Conservation (phyloP, 1,140 invertebrate species). For the Onthophagus taurus region DNA sequence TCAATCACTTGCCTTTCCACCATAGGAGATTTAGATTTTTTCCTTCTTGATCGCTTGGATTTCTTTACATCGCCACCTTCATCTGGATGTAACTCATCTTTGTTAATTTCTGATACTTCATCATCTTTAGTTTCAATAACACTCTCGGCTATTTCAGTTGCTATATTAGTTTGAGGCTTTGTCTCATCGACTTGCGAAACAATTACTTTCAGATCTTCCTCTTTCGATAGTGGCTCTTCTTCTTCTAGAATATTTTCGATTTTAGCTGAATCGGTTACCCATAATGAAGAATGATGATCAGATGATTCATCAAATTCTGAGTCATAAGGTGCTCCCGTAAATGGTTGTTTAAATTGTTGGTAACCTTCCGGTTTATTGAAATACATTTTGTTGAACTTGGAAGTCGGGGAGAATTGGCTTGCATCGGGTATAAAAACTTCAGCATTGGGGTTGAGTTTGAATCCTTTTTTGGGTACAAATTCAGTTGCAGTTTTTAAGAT, state of each 20-base stretch:
- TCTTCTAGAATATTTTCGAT: constrained; percentile 27
- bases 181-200: not conserved
- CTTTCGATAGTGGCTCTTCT: constrained; percentile 5
- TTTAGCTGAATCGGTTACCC: constrained; percentile 30
- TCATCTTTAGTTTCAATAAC: constrained; percentile 3
- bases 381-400: constrained; percentile 2
- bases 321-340: constrained; percentile 9
- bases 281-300: constrained; percentile 25
- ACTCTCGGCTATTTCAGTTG: constrained; percentile 4
- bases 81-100: constrained; percentile 12
- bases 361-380: constrained; percentile 1
- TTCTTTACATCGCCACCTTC: constrained; percentile 11
- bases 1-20: constrained; percentile 7
- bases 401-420: constrained; percentile 11
- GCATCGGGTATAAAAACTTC: constrained; percentile 32
- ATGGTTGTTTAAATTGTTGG: not conserved
- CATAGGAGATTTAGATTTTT: constrained; percentile 17
- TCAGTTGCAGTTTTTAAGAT: constrained; percentile 27
- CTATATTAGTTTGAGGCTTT: too few species aligned
- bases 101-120: not conserved
- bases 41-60: constrained; percentile 16
- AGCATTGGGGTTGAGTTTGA: constrained; percentile 32
- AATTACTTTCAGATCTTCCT: not conserved
- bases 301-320: constrained; percentile 21
- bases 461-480: constrained; percentile 28